A percentile compares a stretch with the other conserved stretches of the same genome.
These are phyloP conservation scores for Semnornis frantzii DNA, from an alignment of 2,113 vertebrate species.

Conservation along the genomic window DNA sequence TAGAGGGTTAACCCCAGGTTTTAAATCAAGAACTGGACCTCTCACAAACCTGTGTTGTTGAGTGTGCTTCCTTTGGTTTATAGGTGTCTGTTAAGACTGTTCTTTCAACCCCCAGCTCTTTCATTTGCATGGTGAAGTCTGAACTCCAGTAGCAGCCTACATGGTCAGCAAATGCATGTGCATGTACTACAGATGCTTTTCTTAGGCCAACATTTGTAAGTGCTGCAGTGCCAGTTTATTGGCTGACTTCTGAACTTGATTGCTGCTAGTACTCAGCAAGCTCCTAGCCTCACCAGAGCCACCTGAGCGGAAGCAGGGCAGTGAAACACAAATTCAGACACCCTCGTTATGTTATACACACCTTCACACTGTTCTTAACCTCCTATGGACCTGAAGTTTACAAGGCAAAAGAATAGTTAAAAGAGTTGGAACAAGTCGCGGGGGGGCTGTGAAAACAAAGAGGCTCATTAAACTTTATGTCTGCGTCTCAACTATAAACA, in stretches of 20 bases:
- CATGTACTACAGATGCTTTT: background rate
- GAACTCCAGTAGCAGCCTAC: background rate
- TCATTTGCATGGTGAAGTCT: background rate
- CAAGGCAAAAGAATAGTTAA: slow-evolving; percentile 32
- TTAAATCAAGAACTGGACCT: background rate
- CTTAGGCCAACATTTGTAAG: background rate
- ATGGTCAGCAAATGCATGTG: background rate
- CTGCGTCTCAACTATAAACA: slow-evolving; percentile 18
- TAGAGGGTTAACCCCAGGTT: background rate
- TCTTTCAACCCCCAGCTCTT: background rate
- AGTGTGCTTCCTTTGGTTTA: background rate
- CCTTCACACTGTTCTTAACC: slow-evolving; percentile 16
- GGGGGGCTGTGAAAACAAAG: slow-evolving; percentile 9
- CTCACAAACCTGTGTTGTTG: background rate
- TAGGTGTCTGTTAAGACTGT: background rate
- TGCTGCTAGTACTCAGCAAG: background rate
- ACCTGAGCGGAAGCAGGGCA: background rate
- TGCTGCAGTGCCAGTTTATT: background rate
- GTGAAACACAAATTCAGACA: background rate
- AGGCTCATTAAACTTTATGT: slow-evolving; percentile 42
- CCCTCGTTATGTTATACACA: background rate
- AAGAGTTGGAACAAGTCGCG: background rate
- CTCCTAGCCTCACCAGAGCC: background rate
- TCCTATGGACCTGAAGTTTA: background rate
- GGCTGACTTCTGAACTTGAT: background rate